Base-by-base conservation (phyloP, 2,888 invertebrate species). In the Rotaria socialis region DNA sequence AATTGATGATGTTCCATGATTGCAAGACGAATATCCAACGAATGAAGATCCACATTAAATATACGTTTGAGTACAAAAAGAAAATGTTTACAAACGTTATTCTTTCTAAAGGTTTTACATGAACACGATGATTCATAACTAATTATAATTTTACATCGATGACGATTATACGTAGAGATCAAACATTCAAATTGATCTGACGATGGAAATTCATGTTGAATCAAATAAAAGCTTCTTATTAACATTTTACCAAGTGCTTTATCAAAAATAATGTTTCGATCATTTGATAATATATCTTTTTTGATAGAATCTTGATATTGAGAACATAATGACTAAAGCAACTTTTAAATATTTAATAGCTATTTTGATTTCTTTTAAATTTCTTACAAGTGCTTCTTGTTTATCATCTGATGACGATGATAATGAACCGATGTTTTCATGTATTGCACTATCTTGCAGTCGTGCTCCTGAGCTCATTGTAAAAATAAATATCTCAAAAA, bases 21-120 rank as follows among this genome's bases (percentile, higher is more conserved):
- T 11, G 60, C 8, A 60, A 60, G 60, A 60, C 60, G 60, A 60
- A 60, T 8, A 60, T 60, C 60, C 27, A 27, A 11, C 27, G 60
- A 27, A 60, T 60, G 7, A n/a, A 60, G 27, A 60, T 60, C n/a
- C 11, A 60, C 60, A 60, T 60, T 60, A 27, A 60, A 60, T 11
- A 60, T 60, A 27, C 60, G 60, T 60, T 60, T 60, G n/a, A 60
- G 60, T 27, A 60, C 60, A 60, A 60, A 60, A 0, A 60, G 27
- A 60, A 60, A 60, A 27, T 60, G 60, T 60, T 60, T 60, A 60
- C 60, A 60, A 60, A 60, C 60, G 27, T 27, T 8, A 60, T 60
- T 60, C 27, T 27, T 10, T 60, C 14, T 10, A 27, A 60, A 60
- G 11, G 27, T 27, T 60, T 27, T n/a, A 60, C 60, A 67, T 67